Conservation (phyloP, 2,113 vertebrate genomes). For the Emydocephalus ijimae region DNA sequence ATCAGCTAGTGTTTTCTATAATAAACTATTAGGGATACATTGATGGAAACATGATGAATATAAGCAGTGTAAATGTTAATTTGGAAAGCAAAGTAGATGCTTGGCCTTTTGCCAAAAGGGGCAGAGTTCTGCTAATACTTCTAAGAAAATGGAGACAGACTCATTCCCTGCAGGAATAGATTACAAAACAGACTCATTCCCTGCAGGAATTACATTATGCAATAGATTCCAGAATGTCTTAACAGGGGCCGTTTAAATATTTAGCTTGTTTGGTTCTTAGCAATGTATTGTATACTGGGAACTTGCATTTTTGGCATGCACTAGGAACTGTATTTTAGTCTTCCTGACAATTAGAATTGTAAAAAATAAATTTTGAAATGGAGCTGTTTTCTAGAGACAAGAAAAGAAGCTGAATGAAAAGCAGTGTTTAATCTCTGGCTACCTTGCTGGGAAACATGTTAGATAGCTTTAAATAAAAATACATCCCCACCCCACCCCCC, state of each 20-base stretch:
- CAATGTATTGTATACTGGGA: neutral
- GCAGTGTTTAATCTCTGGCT: neutral
- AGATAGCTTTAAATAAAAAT: slow-evolving; percentile 12
- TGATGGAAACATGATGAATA: slow-evolving; percentile 3
- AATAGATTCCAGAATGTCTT: slow-evolving; percentile 25
- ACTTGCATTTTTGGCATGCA: slow-evolving; percentile 25
- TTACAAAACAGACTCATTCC: slow-evolving; percentile 36
- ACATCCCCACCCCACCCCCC: accelerated
- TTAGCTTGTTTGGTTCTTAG: slow-evolving; percentile 2
- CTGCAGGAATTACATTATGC: neutral
- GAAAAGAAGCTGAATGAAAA: neutral
- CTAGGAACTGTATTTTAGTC: slow-evolving; percentile 20
- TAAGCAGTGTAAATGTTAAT: neutral
- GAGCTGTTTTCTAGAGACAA: neutral
- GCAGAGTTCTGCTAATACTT: neutral
- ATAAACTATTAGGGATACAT: neutral
- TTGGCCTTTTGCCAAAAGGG: slow-evolving; percentile 27
- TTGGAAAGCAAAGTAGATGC: neutral
- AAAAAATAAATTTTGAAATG: slow-evolving; percentile 6
- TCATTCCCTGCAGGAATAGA: slow-evolving; percentile 26
- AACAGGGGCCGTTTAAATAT: slow-evolving; percentile 21
- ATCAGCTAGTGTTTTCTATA: neutral
- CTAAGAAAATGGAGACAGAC: slow-evolving; percentile 18
- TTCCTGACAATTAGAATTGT: slow-evolving; percentile 11
- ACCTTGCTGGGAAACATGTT: neutral